Conservation (phyloP, 2,888 invertebrate species). For the Drosophila subquinaria region DNA sequence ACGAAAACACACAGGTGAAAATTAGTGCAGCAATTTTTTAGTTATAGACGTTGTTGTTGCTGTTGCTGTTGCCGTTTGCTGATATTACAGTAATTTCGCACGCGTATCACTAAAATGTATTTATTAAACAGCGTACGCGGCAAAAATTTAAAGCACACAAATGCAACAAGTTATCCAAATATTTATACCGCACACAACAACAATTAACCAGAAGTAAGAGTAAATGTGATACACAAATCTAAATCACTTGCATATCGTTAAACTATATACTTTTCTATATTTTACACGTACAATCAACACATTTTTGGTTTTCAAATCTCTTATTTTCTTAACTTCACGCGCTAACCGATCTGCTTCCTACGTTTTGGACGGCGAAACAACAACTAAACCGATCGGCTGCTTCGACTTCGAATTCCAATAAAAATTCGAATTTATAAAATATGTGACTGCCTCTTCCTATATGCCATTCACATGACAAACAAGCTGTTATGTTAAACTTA, state of each 20-base stretch:
- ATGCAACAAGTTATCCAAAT: conserved; percentile 16
- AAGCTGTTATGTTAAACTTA: too few relatives aligned
- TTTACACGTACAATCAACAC: conserved; percentile 33
- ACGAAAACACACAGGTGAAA: conserved; percentile 66
- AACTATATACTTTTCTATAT: conserved; percentile 7
- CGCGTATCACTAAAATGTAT: conserved; percentile 41
- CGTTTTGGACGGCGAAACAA: conserved; percentile 34
- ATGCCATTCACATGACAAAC: too few relatives aligned
- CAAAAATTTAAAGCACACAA: conserved; percentile 22
- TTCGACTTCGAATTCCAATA: not conserved
- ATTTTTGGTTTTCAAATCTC: conserved; percentile 20
- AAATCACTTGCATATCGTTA: conserved; percentile 4
- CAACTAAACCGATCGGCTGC: conserved; percentile 29
- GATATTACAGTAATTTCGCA: conserved; percentile 55
- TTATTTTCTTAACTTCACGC: conserved; percentile 5
- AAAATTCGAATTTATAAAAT: too few relatives aligned
- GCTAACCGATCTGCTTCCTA: not conserved
- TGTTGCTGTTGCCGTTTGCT: conserved; percentile 37
- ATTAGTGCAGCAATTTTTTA: conserved; percentile 66
- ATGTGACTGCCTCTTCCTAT: too few relatives aligned
- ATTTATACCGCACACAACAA: conserved; percentile 6
- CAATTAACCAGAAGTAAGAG: not conserved
- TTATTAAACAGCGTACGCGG: conserved; percentile 28
- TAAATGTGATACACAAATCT: not conserved
- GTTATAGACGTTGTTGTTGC: conserved; percentile 24